Percentiles rank a stretch among this genome's conserved stretches.
These are phyloP conservation scores for Noctua pronuba DNA, from an alignment of 2,888 invertebrate genomes.

Conservation along the genomic window DNA sequence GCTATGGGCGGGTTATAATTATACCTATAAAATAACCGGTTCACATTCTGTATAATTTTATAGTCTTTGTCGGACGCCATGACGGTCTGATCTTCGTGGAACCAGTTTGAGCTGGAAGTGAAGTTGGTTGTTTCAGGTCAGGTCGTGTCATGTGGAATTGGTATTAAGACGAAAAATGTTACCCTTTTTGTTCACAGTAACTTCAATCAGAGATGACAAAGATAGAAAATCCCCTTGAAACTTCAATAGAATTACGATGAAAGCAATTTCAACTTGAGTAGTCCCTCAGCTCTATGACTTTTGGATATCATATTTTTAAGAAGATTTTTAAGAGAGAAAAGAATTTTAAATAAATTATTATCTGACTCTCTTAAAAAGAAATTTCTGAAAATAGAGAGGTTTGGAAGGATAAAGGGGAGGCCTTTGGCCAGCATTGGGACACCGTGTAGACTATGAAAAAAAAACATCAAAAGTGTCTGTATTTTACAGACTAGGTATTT, in stretches of 20 bases:
- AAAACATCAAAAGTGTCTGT: no score
- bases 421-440: no score
- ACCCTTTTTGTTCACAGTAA: not conserved
- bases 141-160: not conserved
- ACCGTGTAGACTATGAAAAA: no score
- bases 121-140: not conserved
- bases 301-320: no score
- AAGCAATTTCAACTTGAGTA: no score
- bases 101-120: constrained; percentile 1
- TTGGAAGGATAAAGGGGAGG: no score
- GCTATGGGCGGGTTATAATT: not conserved
- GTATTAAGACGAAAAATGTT: not conserved
- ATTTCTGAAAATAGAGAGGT: no score
- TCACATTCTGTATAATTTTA: not conserved
- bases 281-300: no score
- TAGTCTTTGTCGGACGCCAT: not conserved
- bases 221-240: no score
- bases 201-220: not conserved
- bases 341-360: no score
- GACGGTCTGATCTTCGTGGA: constrained; percentile 22
- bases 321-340: not conserved
- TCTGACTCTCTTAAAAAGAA: no score
- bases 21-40: constrained; percentile 25
- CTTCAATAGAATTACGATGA: no score
- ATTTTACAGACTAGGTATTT: not conserved